Evolutionary conservation across 1,140 invertebrate species (phyloP).

Genomic region (Bombus sylvicola): DNA sequence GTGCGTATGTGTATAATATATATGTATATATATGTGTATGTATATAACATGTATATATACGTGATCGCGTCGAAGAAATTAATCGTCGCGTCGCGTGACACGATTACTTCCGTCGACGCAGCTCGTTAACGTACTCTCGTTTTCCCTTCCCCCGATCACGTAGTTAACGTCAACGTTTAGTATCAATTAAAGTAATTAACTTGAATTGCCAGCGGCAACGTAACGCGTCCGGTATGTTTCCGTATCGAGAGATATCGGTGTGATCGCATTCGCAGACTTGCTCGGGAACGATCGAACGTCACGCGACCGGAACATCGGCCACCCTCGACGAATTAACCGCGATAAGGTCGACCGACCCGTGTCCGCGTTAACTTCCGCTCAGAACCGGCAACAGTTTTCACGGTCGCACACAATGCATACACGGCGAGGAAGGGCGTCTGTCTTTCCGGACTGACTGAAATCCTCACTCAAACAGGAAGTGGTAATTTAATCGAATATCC

Average conservation of each 20-base stretch:
- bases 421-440: conserved; percentile 6
- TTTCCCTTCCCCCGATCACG: conserved; percentile 17
- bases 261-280: not conserved
- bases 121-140: conserved; percentile 23
- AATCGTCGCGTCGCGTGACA: conserved; percentile 31
- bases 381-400: not conserved
- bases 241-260: conserved; percentile 20
- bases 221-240: conserved; percentile 11
- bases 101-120: conserved; percentile 28
- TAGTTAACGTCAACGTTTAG: conserved; percentile 28
- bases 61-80: conserved; percentile 9
- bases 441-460: not conserved
- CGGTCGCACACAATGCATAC: not conserved
- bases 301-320: conserved; percentile 29
- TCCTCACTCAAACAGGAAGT: conserved; percentile 12
- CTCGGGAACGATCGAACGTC: not conserved
- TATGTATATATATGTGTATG: not conserved
- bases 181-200: conserved; percentile 50
- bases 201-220: conserved; percentile 16
- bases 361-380: not conserved
- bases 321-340: conserved; percentile 2
- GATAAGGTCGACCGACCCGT: not conserved
- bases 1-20: not conserved
- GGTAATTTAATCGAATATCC: not conserved
- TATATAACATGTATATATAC: conserved; percentile 13